A percentile compares a stretch with the other conserved stretches of the same genome.
These are phyloP conservation scores for Orestias chungarensis DNA, from an alignment of 2,797 vertebrate genomes.

Conservation along the genomic window DNA sequence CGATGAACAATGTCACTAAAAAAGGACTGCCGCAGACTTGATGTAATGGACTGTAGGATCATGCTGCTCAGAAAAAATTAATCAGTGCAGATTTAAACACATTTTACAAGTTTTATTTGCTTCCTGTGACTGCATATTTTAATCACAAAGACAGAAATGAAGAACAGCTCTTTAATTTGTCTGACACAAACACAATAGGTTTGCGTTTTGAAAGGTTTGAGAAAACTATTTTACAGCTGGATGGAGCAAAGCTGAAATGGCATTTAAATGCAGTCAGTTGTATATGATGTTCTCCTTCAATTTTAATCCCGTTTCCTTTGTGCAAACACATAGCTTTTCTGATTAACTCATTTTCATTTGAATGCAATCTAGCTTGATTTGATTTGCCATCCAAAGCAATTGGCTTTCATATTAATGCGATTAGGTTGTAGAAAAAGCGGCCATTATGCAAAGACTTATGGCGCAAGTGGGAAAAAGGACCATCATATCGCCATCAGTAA, in stretches of 20 bases:
- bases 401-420: constrained; percentile 78
- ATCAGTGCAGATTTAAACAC: constrained; percentile 22
- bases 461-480: constrained; percentile 59
- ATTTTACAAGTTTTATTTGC: constrained; percentile 27
- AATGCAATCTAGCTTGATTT: constrained; percentile 77
- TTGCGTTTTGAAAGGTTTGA: constrained; percentile 32
- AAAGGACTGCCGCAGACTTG: constrained; percentile 16
- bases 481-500: constrained; percentile 69
- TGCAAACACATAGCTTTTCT: constrained; percentile 66
- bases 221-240: constrained; percentile 40
- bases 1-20: constrained; percentile 30
- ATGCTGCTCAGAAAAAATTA: constrained; percentile 20
- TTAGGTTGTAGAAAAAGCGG: constrained; percentile 74
- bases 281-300: constrained; percentile 52
- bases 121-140: constrained; percentile 15
- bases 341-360: constrained; percentile 76
- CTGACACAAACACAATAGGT: constrained; percentile 20
- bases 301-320: constrained; percentile 55
- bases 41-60: constrained; percentile 20
- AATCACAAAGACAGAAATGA: background rate
- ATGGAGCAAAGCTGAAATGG: constrained; percentile 24
- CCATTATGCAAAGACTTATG: constrained; percentile 77
- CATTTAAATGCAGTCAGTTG: constrained; percentile 49
- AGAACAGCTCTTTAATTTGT: constrained; percentile 12
- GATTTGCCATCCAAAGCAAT: constrained; percentile 77